phyloP scores from a whole-genome alignment of 2,797 vertebrate genomes.

The Lacerta agilis region DNA sequence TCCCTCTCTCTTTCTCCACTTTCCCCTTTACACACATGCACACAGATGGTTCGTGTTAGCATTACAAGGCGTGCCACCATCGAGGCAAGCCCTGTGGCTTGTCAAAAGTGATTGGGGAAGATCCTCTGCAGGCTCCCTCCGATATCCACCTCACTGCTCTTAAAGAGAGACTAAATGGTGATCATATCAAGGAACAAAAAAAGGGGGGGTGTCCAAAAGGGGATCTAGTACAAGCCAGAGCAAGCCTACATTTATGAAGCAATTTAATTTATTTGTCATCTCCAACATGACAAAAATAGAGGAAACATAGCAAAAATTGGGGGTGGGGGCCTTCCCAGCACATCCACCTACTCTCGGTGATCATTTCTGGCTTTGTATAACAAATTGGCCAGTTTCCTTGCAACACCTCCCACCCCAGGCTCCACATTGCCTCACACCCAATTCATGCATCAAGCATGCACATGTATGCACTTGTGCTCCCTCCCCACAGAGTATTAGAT shows the following conservation, averaged over 20 bases:
- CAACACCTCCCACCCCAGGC: too few relatives aligned
- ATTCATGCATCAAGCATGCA: too few relatives aligned
- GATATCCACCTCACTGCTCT: slow-evolving; percentile 63
- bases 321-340: not conserved
- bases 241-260: slow-evolving; percentile 14
- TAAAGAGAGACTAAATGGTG: slow-evolving; percentile 44
- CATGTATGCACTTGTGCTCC: not conserved
- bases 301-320: too few relatives aligned
- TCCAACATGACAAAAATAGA: not conserved
- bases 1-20: not conserved
- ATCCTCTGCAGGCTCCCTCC: slow-evolving; percentile 68
- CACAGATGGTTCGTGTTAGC: slow-evolving; percentile 82
- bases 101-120: slow-evolving; percentile 75
- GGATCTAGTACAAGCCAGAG: slow-evolving; percentile 31
- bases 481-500: not conserved
- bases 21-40: not conserved
- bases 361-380: not conserved
- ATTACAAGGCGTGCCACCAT: slow-evolving; percentile 70
- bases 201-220: not conserved
- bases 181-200: slow-evolving; percentile 47
- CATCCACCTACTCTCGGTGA: not conserved
- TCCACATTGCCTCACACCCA: not conserved
- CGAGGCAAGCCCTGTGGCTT: slow-evolving; percentile 64
- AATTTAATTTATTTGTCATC: slow-evolving; percentile 59
- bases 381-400: accelerated